These are phyloP conservation scores for Bombyx mori DNA, from an alignment of 1,140 invertebrate genomes.

Conservation along the genomic window DNA sequence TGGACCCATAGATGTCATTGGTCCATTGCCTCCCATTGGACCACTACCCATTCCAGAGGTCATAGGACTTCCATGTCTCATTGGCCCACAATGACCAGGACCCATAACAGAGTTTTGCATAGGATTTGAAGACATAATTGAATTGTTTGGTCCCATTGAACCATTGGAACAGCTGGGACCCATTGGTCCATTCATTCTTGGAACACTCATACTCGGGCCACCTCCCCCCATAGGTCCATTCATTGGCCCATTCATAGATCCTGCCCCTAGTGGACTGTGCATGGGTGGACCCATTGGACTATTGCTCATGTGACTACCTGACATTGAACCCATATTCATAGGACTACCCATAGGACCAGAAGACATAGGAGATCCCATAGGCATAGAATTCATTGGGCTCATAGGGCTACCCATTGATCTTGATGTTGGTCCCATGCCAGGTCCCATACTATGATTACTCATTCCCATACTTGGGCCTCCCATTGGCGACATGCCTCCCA, in stretches of 20 bases:
- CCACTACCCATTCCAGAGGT: constrained; percentile 61
- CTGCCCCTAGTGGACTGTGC: constrained; percentile 68
- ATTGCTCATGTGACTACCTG: constrained; percentile 74
- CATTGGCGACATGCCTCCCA: constrained; percentile 71
- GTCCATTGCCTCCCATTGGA: constrained; percentile 66
- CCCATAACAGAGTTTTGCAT: constrained; percentile 66
- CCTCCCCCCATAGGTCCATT: constrained; percentile 71
- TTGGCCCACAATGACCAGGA: constrained; percentile 66
- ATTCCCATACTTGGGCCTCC: constrained; percentile 68
- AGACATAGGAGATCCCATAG: constrained; percentile 80
- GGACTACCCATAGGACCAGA: constrained; percentile 81
- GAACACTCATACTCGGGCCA: constrained; percentile 68
- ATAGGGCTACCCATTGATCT: constrained; percentile 75
- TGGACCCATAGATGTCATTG: constrained; percentile 66
- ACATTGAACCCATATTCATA: constrained; percentile 74
- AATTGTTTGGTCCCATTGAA: constrained; percentile 61
- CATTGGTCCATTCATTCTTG: constrained; percentile 68
- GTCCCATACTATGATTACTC: constrained; percentile 70
- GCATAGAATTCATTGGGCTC: constrained; percentile 80
- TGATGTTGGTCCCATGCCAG: constrained; percentile 70
- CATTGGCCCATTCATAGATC: constrained; percentile 68
- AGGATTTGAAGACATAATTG: constrained; percentile 67
- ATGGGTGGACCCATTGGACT: constrained; percentile 76
- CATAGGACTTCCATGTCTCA: constrained; percentile 70
- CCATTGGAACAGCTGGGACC: constrained; percentile 69